Base-by-base conservation (phyloP, 53 echinoderm and acorn worm genomes). In the Paelopatides confundens region DNA sequence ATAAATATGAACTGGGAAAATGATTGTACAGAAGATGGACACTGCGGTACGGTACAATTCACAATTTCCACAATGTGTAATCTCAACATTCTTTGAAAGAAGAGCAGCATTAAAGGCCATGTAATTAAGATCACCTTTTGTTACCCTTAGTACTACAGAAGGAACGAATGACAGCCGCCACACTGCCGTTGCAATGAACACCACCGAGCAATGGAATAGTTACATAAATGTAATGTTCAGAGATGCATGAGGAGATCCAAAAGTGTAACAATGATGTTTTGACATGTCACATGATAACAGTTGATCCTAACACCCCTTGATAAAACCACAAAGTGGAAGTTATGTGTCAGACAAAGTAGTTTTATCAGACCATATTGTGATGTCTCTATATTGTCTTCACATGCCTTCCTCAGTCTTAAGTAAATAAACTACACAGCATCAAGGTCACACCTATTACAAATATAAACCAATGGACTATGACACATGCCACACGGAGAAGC, bases 1-100 rank as follows among this genome's bases (percentile, higher is more conserved):
- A 77, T 39, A 33, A 87, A 87, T 87, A 77, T 2, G 27, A 23
- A 40, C 1, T 77, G 87, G 87, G 87, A 77, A 65, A 9, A 87
- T 14, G 37, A 87, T 26, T 40, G 64, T 68, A 3, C 28, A 21
- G 47, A 26, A 10, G 65, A 63, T 18, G 87, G 77, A 9, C 77
- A 38, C 13, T 76, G 76, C 38, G 76, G 39, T 21, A n/a, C n/a
- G n/a, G n/a, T n/a, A 43, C 49, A 4, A 76, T 76, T 21, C 17
- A 23, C 32, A 68, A 14, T 21, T 68, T 32, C 21, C 1, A 68
- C 18, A n/a, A n/a, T n/a, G n/a, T n/a, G n/a, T n/a, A n/a, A n/a
- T n/a, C n/a, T n/a, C n/a, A n/a, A n/a, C n/a, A n/a, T n/a, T 14
- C 36, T 31, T 29, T 14, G 0, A 3, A 29, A 68, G 21, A 35